Conservation (phyloP, 2,113 vertebrate species). For the Elaphurus davidianus region DNA sequence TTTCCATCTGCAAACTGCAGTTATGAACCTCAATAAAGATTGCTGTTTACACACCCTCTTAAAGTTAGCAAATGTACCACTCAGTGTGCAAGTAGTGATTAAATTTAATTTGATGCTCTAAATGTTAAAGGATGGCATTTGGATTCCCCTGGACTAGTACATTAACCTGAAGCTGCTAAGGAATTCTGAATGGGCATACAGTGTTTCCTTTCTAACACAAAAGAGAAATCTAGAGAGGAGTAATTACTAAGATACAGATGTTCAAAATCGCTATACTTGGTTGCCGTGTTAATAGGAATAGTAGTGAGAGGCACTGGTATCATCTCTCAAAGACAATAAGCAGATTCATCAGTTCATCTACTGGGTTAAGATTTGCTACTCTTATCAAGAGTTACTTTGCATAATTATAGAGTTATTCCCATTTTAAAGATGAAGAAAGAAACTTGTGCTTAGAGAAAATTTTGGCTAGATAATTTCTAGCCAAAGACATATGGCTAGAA, state of each 20-base stretch:
- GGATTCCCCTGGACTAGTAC: background rate
- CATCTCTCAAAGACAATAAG: background rate
- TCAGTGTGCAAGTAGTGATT: background rate
- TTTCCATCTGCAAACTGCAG: background rate
- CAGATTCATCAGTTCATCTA: background rate
- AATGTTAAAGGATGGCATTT: background rate
- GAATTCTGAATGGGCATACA: background rate
- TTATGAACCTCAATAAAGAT: background rate
- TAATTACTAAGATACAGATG: background rate
- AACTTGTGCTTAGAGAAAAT: background rate
- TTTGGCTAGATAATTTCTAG: background rate
- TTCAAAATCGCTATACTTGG: background rate
- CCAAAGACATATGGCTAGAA: background rate
- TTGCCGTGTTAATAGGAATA: background rate
- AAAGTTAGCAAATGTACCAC: background rate
- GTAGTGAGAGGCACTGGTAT: background rate
- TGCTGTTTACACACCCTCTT: background rate
- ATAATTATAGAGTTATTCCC: background rate
- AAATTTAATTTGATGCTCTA: background rate
- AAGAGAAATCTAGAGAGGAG: background rate
- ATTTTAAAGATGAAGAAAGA: slow-evolving; percentile 8
- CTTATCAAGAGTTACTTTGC: background rate
- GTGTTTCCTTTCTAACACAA: background rate
- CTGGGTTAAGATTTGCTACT: background rate
- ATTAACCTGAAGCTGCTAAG: background rate